Percentiles rank a stretch among this genome's conserved stretches.
phyloP scores from a whole-genome alignment of 2,113 vertebrate genomes.

The Bubo blakistoni region DNA sequence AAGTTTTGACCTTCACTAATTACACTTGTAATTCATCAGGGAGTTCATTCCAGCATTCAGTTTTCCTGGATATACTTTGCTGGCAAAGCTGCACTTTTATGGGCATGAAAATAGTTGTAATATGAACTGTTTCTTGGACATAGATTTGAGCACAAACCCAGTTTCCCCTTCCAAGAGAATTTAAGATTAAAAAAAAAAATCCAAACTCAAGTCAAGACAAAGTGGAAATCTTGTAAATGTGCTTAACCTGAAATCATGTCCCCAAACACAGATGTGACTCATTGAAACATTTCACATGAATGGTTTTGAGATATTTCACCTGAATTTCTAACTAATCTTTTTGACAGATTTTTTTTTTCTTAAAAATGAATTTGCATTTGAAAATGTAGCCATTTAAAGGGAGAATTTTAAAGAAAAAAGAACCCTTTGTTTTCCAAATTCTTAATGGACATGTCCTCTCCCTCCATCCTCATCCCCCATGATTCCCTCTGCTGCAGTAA shows the following conservation, averaged over 20 bases:
- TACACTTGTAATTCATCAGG: neutral
- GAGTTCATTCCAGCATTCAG: neutral
- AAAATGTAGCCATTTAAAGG: neutral
- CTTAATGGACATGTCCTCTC: neutral
- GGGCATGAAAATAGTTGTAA: neutral
- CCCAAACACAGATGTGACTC: neutral
- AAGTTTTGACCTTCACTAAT: neutral
- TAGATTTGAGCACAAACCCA: neutral
- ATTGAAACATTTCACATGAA: neutral
- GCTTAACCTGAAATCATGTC: neutral
- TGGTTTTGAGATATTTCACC: neutral
- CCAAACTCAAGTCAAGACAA: neutral
- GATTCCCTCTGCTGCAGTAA: neutral
- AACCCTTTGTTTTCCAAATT: neutral
- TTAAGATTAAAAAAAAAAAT: neutral
- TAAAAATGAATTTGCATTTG: neutral
- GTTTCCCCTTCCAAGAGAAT: neutral
- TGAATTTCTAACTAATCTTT: neutral
- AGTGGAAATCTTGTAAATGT: neutral
- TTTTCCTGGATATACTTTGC: neutral
- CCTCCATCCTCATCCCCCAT: neutral
- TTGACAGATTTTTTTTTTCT: neutral
- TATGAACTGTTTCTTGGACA: neutral
- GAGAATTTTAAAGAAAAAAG: neutral
- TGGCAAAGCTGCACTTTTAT: neutral